Percentiles rank a stretch among this genome's conserved stretches.
phyloP scores from a whole-genome alignment of 2,113 vertebrate species.

The Mustelus asterias region DNA sequence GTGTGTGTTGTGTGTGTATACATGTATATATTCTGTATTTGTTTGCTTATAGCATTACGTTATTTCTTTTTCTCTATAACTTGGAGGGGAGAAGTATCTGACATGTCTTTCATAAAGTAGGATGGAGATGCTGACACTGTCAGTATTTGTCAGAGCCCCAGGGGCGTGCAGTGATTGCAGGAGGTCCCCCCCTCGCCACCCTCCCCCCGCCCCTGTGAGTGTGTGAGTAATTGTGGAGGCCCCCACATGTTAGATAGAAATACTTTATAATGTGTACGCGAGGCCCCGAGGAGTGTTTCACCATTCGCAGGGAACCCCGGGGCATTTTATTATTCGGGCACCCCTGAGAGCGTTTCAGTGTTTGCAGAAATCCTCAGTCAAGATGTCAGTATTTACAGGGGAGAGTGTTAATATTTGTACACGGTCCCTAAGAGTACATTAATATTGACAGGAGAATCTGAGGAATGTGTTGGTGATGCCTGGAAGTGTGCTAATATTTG shows the following conservation, averaged over 20 bases:
- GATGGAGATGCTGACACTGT: background rate
- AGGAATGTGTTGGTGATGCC: background rate
- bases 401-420: background rate
- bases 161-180: background rate
- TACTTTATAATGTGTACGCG: background rate
- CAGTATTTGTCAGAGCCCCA: background rate
- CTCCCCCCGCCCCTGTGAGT: too few relatives aligned
- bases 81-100: background rate
- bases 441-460: background rate
- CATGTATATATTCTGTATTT: background rate
- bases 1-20: too few relatives aligned
- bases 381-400: background rate
- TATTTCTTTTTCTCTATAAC: background rate
- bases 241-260: too few relatives aligned
- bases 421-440: background rate
- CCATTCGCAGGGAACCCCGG: background rate
- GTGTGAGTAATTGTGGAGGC: background rate
- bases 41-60: background rate
- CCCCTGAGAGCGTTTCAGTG: background rate
- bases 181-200: background rate
- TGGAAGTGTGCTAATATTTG: background rate
- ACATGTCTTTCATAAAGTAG: background rate
- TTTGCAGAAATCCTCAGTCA: background rate
- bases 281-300: background rate
- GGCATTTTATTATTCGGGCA: background rate